Evolutionary conservation across 2,113 vertebrate species (phyloP), one percentile per base, ranked within the genome.

Genomic region (Recurvirostra avosetta): DNA sequence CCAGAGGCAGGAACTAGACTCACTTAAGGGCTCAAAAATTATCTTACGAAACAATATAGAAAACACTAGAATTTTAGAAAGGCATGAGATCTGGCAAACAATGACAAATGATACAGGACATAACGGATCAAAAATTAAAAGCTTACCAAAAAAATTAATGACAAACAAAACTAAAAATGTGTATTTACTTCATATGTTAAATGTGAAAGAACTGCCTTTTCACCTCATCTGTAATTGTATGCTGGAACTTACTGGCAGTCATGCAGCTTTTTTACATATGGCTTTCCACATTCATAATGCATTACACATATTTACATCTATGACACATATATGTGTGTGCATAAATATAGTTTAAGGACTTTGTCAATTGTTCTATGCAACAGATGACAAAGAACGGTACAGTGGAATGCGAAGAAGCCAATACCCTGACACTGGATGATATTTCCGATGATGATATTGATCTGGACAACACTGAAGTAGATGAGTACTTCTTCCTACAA

Each of bases 381-480:
- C 96, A 99, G 99, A 98, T 99, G 98, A 99, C 99, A 16, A 99
- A 99, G 97, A 99, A 99, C 3, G 99, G 99, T 96, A 99, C 99
- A 0, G 98, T 99, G 90, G 99, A 99, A 95, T 99, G 99, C 2
- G 99, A 99, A 75, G 99, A 99, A 97, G 99, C 99, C 14, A 99
- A 98, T 93, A 98, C 98, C 11, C 98, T 99, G 56, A 99, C 99
- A 1, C 98, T 99, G 52, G 99, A 99, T 93, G 99, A 99, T 98
- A 99, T 99, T 97, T 99, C 99, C 30, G 99, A 99, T 50, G 99
- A 99, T 25, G 99, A 99, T 94, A 99, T 99, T 74, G 99, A 99
- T 95, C 98, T 99, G 70, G 99, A 99, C 98, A 99, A 99, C 98
- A 99, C 99, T 4, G 99, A 99, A 96, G 99, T 99, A 38, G 99